These are phyloP conservation scores for Folsomia candida DNA, from an alignment of 2,888 invertebrate genomes.

Conservation along the genomic window DNA sequence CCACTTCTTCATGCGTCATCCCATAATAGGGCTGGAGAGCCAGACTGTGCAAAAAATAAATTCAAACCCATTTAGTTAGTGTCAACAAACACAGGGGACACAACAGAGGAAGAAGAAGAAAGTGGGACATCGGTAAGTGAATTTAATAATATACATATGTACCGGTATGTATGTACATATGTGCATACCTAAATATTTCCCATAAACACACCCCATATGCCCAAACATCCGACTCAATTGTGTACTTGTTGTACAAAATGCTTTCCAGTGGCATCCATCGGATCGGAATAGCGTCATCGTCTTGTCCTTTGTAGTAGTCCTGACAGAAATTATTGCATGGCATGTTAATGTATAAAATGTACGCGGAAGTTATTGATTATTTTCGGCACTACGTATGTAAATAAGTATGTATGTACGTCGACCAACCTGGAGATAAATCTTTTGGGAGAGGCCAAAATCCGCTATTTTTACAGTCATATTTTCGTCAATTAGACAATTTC, in stretches of 20 bases:
- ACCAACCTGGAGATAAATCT: conserved; percentile 76
- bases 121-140: too few species aligned
- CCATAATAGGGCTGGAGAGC: conserved; percentile 95
- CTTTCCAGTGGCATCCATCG: conserved; percentile 98
- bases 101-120: neutral
- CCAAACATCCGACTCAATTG: conserved; percentile 95
- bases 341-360: neutral
- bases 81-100: neutral
- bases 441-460: conserved; percentile 93
- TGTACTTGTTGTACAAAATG: conserved; percentile 93
- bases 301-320: conserved; percentile 93
- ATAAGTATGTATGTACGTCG: too few species aligned
- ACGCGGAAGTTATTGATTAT: neutral
- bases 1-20: conserved; percentile 93
- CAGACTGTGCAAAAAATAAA: conserved; percentile 67
- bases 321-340: conserved; percentile 55
- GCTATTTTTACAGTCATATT: conserved; percentile 94
- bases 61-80: conserved; percentile 78
- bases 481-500: conserved; percentile 92
- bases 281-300: conserved; percentile 92
- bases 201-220: conserved; percentile 86
- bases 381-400: neutral
- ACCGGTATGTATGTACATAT: too few species aligned
- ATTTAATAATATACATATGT: too few species aligned
- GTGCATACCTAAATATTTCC: conserved; percentile 34